Percentiles rank a stretch among this genome's conserved stretches.
These are phyloP conservation scores for Drosophila azteca DNA, from an alignment of 1,140 invertebrate genomes.

Conservation along the genomic window DNA sequence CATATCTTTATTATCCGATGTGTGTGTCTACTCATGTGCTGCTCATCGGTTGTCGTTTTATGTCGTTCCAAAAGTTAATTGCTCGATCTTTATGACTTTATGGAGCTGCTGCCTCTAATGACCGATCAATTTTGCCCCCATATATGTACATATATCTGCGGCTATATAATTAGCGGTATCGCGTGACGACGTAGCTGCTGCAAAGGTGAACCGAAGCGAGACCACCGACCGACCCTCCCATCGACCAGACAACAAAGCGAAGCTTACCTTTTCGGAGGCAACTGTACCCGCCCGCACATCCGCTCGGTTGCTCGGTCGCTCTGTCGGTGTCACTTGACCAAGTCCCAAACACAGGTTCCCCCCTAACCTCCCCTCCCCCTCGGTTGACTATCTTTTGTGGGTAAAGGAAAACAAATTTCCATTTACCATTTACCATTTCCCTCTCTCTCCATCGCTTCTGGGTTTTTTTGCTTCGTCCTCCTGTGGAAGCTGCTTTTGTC, in stretches of 20 bases:
- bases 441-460: constrained; percentile 19
- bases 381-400: constrained; percentile 9
- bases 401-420: constrained; percentile 69
- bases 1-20: no score
- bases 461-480: constrained; percentile 34
- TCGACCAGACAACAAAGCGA: no score
- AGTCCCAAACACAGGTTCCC: no score
- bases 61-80: constrained; percentile 26
- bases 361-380: no score
- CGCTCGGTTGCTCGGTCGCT: constrained; percentile 29
- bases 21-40: no score
- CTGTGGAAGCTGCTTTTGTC: constrained; percentile 54
- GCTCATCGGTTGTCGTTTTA: constrained; percentile 36
- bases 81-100: constrained; percentile 34
- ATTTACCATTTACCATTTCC: constrained; percentile 51
- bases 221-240: no score
- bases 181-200: constrained; percentile 1
- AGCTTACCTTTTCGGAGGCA: constrained; percentile 9
- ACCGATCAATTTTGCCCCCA: constrained; percentile 33
- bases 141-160: constrained; percentile 29
- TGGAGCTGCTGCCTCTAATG: constrained; percentile 16
- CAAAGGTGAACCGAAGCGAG: not conserved
- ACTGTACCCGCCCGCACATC: constrained; percentile 21
- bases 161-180: constrained; percentile 30
- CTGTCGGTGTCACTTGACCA: not conserved